Evolutionary conservation across 2,113 vertebrate species (phyloP).

Genomic region (Caranx melampygus): DNA sequence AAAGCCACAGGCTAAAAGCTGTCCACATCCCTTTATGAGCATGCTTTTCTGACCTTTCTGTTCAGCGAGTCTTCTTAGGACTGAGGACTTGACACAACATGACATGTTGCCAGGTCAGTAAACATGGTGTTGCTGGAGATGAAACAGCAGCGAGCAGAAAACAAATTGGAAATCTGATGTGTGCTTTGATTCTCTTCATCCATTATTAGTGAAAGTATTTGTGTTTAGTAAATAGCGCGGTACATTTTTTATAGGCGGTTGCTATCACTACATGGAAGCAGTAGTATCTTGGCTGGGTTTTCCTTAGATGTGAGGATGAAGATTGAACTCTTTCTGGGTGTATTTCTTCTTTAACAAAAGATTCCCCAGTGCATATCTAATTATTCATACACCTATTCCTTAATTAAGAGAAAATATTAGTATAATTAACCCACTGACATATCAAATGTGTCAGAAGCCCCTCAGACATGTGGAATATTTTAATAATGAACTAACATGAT

Average conservation of each 20-base stretch:
- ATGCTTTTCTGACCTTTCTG: conserved; percentile 85
- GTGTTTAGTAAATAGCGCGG: background rate
- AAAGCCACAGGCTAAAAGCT: conserved; percentile 83
- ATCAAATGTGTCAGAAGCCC: conserved; percentile 21
- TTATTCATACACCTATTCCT: conserved; percentile 31
- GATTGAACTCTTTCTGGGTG: background rate
- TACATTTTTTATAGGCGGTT: background rate
- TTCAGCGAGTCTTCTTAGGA: conserved; percentile 82
- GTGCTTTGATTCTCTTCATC: conserved; percentile 30
- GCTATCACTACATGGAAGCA: background rate
- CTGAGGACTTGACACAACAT: conserved; percentile 83
- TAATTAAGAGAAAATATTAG: conserved; percentile 1
- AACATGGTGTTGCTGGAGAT: conserved; percentile 77
- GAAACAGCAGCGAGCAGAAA: conserved; percentile 53
- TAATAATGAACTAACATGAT: conserved; percentile 12
- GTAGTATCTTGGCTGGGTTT: background rate
- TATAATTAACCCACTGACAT: conserved; percentile 21
- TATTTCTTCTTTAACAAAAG: background rate
- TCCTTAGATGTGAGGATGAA: background rate
- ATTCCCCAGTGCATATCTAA: conserved; percentile 1
- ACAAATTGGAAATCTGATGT: conserved; percentile 50
- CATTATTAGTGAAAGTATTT: background rate
- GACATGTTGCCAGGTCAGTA: conserved; percentile 85
- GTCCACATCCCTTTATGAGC: conserved; percentile 83
- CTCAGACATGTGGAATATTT: conserved; percentile 25